Percentiles rank a stretch among this genome's conserved stretches.
Evolutionary conservation across 23 tunicate genomes (phyloP).

Genomic region (Pegea sp.): DNA sequence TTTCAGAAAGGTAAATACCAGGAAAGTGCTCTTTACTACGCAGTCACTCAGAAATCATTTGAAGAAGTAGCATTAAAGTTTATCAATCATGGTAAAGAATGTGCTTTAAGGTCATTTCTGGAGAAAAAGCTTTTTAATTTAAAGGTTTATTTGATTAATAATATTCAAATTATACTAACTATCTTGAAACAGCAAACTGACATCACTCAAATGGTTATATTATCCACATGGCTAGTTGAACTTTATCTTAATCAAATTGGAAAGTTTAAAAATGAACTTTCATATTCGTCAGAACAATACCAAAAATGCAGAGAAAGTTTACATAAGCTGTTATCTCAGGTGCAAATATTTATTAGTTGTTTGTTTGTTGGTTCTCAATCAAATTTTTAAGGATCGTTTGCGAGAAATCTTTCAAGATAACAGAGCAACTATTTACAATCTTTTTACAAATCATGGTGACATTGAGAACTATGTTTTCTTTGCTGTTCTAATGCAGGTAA

Average conservation of each 20-base stretch:
- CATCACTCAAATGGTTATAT: slow-evolving; percentile 45
- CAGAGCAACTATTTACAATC: slow-evolving; percentile 27
- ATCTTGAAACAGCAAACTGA: slow-evolving; percentile 5
- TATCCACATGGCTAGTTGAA: slow-evolving; percentile 69
- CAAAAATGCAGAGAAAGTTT: slow-evolving; percentile 17
- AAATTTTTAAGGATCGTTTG: slow-evolving; percentile 16
- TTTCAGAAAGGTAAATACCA: slow-evolving; percentile 34
- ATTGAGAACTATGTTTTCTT: slow-evolving; percentile 73
- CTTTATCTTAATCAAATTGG: slow-evolving; percentile 48
- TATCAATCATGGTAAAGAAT: slow-evolving; percentile 29
- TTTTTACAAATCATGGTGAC: slow-evolving; percentile 47
- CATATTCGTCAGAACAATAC: background rate
- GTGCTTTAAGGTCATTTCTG: slow-evolving; percentile 49
- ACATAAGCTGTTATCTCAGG: slow-evolving; percentile 37
- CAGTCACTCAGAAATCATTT: slow-evolving; percentile 49
- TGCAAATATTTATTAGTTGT: too few relatives aligned
- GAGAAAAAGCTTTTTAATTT: slow-evolving; percentile 31
- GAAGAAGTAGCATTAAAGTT: slow-evolving; percentile 73
- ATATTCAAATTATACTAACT: background rate
- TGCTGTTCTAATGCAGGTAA: slow-evolving; percentile 68
- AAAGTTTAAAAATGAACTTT: slow-evolving; percentile 8
- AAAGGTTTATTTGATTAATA: slow-evolving; percentile 24
- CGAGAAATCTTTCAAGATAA: slow-evolving; percentile 33
- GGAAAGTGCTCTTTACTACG: slow-evolving; percentile 77
- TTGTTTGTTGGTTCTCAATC: background rate